phyloP scores from a whole-genome alignment of 2,797 vertebrate species.

The Danio albolineatus region DNA sequence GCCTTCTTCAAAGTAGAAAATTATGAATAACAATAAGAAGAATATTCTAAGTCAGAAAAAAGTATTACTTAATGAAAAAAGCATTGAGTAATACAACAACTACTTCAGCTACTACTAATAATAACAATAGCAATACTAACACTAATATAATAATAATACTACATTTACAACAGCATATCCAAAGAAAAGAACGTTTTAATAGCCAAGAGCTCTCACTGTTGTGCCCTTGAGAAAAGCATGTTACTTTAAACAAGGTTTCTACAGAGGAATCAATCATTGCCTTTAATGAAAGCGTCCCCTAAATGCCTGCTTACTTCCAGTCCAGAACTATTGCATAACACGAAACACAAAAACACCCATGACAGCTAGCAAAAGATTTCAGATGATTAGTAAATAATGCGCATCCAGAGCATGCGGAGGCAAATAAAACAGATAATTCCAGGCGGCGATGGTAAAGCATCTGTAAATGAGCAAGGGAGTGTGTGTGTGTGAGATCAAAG shows the following conservation, averaged over 20 bases:
- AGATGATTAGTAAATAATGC: background rate
- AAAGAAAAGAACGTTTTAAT: background rate
- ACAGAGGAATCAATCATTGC: background rate
- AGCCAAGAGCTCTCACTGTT: background rate
- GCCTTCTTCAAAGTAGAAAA: too few species aligned
- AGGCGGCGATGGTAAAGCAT: too few species aligned
- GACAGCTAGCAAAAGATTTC: slow-evolving; percentile 3
- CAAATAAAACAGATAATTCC: background rate
- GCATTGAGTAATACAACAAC: too few species aligned
- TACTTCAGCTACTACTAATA: too few species aligned
- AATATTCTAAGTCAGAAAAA: too few species aligned
- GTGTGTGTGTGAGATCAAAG: slow-evolving; percentile 4
- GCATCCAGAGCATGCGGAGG: background rate
- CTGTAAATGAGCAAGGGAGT: background rate
- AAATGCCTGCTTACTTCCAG: background rate
- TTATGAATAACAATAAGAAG: too few species aligned
- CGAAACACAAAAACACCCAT: background rate
- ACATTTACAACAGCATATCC: background rate
- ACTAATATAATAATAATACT: background rate
- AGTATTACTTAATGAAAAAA: too few species aligned
- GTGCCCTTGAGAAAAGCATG: background rate
- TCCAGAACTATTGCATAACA: background rate
- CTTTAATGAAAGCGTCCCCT: background rate
- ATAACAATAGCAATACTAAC: background rate
- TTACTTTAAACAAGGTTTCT: background rate